phyloP scores from a whole-genome alignment of 2,888 invertebrate genomes.

The Diarsia rubi region DNA sequence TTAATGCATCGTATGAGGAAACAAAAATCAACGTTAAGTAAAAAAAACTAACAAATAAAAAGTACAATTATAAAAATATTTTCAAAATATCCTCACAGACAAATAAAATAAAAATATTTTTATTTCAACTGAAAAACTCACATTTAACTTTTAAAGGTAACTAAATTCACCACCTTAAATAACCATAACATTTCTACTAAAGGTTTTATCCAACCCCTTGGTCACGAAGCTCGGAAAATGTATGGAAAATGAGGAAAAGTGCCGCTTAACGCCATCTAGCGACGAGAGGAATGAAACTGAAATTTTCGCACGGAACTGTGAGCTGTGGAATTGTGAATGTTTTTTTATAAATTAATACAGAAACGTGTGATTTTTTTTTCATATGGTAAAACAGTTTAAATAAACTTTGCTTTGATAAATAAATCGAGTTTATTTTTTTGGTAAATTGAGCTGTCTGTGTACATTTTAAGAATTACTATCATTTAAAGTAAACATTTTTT shows the following conservation, averaged over 20 bases:
- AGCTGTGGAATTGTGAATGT: no score
- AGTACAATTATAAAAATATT: no score
- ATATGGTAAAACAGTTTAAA: background rate
- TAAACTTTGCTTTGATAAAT: background rate
- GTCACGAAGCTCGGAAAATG: conserved; percentile 72
- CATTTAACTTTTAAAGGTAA: conserved; percentile 2
- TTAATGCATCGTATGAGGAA: background rate
- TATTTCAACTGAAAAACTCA: background rate
- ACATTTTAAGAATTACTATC: background rate
- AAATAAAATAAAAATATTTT: background rate
- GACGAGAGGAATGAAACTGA: conserved; percentile 77
- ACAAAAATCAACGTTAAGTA: background rate
- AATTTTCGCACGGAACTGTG: conserved; percentile 19
- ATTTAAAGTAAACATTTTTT: background rate
- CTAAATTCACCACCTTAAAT: conserved; percentile 4
- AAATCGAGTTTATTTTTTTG: background rate
- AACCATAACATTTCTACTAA: conserved; percentile 15
- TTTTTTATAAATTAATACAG: background rate
- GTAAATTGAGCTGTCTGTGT: no score
- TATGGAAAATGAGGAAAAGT: conserved; percentile 78
- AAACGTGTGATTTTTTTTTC: background rate
- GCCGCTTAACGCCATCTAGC: conserved; percentile 83
- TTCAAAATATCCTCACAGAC: no score
- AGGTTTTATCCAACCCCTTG: background rate
- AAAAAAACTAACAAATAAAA: background rate